Percentiles rank a stretch among this genome's conserved stretches.
These are phyloP conservation scores for Crocuta crocuta DNA, from an alignment of 2,113 vertebrate genomes.

Conservation along the genomic window DNA sequence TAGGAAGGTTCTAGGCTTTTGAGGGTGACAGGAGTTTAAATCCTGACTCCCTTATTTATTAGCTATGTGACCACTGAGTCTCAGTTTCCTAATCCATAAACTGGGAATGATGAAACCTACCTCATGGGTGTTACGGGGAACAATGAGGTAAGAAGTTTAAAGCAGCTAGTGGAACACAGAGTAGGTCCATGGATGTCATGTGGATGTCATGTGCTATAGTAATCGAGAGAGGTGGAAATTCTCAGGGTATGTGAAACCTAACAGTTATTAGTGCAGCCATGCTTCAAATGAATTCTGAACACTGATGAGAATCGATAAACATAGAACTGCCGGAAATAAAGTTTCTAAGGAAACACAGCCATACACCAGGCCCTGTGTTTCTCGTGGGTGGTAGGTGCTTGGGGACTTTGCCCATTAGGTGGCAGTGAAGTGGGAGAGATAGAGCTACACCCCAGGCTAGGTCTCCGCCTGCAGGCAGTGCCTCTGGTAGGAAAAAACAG, in stretches of 20 bases:
- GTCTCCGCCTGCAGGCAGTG: background rate
- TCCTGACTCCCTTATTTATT: background rate
- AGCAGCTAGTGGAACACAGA: background rate
- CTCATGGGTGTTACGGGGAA: background rate
- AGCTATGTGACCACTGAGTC: background rate
- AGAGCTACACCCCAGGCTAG: background rate
- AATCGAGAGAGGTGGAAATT: background rate
- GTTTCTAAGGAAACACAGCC: background rate
- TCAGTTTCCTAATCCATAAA: background rate
- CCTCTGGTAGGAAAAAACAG: conserved; percentile 45
- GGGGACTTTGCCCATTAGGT: background rate
- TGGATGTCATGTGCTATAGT: background rate
- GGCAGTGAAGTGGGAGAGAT: background rate
- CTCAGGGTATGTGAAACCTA: background rate
- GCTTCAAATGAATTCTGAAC: background rate
- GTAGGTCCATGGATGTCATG: background rate
- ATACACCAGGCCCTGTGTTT: background rate
- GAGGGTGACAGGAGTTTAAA: background rate
- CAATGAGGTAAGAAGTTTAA: background rate
- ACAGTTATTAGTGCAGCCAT: background rate
- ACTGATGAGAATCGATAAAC: background rate
- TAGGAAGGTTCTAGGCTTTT: background rate
- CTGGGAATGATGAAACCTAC: background rate
- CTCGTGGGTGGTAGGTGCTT: background rate
- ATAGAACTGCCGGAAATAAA: background rate